These are phyloP conservation scores for Erebia palarica DNA, from an alignment of 2,888 invertebrate species.

Conservation along the genomic window DNA sequence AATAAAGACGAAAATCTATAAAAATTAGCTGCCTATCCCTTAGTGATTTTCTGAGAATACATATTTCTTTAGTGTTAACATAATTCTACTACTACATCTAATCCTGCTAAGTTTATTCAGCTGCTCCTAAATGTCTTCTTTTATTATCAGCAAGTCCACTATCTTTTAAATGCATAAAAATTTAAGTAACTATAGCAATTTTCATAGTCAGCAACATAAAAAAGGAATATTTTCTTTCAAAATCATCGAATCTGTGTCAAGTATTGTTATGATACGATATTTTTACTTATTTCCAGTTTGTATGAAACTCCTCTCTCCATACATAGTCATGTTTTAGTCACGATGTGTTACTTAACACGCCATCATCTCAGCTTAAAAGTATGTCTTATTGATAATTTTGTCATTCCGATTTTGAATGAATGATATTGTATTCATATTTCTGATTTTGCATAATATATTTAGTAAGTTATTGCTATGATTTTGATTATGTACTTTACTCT, in stretches of 20 bases:
- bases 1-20: too few species aligned
- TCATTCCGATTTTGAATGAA: constrained; percentile 33
- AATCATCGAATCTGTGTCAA: not conserved
- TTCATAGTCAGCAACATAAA: too few species aligned
- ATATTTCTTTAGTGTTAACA: too few species aligned
- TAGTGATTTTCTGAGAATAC: too few species aligned
- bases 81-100: too few species aligned
- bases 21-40: too few species aligned
- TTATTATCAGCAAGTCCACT: too few species aligned
- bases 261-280: constrained; percentile 3
- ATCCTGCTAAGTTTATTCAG: too few species aligned
- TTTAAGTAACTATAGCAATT: too few species aligned
- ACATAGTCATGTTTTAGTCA: constrained; percentile 26
- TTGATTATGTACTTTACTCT: not conserved
- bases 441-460: not conserved
- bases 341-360: constrained; percentile 39
- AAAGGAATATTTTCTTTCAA: too few species aligned
- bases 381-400: constrained; percentile 40
- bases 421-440: not conserved
- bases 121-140: too few species aligned
- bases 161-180: too few species aligned
- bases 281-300: constrained; percentile 21
- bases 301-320: constrained; percentile 27
- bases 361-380: constrained; percentile 37
- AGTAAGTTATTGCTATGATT: constrained; percentile 3